Percentiles rank a stretch among this genome's conserved stretches.
Conservation (phyloP, 2,797 vertebrate genomes). For the Caiman crocodilus region DNA sequence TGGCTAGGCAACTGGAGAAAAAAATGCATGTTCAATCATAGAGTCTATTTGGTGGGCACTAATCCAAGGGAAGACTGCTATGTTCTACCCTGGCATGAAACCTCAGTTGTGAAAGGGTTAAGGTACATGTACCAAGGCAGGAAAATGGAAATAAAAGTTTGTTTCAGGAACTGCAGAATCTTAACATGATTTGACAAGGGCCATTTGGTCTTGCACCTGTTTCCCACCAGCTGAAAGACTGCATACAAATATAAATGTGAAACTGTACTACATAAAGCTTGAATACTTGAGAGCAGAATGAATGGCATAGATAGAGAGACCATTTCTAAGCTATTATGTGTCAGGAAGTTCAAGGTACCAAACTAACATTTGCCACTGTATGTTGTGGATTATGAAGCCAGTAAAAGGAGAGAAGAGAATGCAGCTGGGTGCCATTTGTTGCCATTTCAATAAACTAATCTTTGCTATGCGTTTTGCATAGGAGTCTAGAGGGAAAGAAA, state of each 20-base stretch:
- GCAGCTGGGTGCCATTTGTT: neutral
- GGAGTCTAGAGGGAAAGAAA: neutral
- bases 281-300: neutral
- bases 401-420: neutral
- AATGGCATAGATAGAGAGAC: neutral
- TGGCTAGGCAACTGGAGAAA: neutral
- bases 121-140: neutral
- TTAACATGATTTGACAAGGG: neutral
- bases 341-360: neutral
- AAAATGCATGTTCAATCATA: neutral
- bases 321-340: neutral
- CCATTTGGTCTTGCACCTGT: neutral
- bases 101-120: neutral
- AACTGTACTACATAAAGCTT: neutral
- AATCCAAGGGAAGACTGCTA: neutral
- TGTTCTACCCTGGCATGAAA: neutral
- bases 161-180: neutral
- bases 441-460: neutral
- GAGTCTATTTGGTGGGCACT: fast-evolving
- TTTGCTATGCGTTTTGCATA: neutral
- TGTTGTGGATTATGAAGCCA: neutral
- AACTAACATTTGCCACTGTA: neutral
- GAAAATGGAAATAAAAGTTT: neutral
- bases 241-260: neutral
- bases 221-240: neutral